Base-by-base conservation (phyloP, 1,140 invertebrate species). In the Drosophila fuyamai region DNA sequence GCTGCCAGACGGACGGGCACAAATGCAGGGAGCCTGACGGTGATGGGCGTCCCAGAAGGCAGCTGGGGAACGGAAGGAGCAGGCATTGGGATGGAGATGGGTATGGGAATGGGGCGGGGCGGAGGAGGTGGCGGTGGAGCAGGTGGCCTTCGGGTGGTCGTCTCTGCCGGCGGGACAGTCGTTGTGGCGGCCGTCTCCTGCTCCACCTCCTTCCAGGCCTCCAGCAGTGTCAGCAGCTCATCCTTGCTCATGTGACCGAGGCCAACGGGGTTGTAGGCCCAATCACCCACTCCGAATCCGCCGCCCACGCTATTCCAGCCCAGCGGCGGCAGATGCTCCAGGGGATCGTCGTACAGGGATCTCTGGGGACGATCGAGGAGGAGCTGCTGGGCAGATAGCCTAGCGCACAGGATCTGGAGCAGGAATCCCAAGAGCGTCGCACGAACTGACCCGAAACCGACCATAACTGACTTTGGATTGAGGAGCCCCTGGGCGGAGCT, bases 181-280 rank as follows among this genome's bases (percentile, higher is more conserved):
- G 81, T 75, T 2, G 75, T 79, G 44, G 72, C 78, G 0, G 51
- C 35, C 12, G 38, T 70, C 8, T 78, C 74, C 12, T 32, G 67
- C 7, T 92, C 90, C 0, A 83, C 88, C 6, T 92, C 90, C 13
- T 79, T 83, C 81, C 86, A 91, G 6, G 90, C 90, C 48, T 92
- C 88, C 43, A 92, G 71, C 43, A 92, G 50, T 1, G 86, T 82
- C 14, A 92, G 36, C n/a, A 92, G 55, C 61, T 92, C 90, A 32
- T 92, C 84, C 71, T 92, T 92, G 23, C 66, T 77, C 70, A 92
- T 92, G 13, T 88, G 88, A 1, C 90, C 90, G 13, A 91, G 48
- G 1, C 86, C 73, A 41, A 90, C 58, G 13, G 86, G 79, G 35
- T 58, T 85, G 35, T 73, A 77, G 53, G 29, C 59, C 66, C 14